phyloP scores from a whole-genome alignment of 2,797 vertebrate species.

The Clarias pachynema region DNA sequence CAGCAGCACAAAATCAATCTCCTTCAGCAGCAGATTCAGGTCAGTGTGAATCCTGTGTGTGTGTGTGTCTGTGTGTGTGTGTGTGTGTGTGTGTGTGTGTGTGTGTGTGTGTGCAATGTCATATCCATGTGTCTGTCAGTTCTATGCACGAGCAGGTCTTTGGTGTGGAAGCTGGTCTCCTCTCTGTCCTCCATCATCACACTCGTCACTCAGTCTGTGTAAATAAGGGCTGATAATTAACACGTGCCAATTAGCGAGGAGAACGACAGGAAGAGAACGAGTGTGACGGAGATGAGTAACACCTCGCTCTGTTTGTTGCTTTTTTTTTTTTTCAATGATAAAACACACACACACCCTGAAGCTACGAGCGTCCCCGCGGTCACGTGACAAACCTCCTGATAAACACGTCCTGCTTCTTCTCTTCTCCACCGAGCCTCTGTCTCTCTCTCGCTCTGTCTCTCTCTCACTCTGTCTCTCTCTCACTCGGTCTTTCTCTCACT shows the following conservation, averaged over 20 bases:
- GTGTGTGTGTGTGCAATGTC: background rate
- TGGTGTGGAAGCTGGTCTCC: background rate
- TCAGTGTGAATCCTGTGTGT: conserved; percentile 76
- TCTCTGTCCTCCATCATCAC: conserved; percentile 58
- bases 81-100: background rate
- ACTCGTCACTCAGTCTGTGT: conserved; percentile 64
- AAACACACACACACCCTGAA: too few species aligned
- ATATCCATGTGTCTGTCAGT: background rate
- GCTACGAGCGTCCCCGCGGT: conserved; percentile 33
- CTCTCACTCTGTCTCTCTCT: too few species aligned
- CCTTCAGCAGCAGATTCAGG: conserved; percentile 99
- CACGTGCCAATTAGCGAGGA: conserved; percentile 79
- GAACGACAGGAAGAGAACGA: conserved; percentile 46
- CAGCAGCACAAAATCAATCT: conserved; percentile 99
- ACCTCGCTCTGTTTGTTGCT: conserved; percentile 74
- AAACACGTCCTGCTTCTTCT: conserved; percentile 15
- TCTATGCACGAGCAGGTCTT: background rate
- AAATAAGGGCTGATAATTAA: conserved; percentile 80
- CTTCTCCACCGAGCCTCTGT: background rate
- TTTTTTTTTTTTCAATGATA: conserved; percentile 45
- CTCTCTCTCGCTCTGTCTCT: too few species aligned
- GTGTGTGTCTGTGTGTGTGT: background rate
- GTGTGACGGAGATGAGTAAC: conserved; percentile 63
- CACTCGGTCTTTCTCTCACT: too few species aligned
- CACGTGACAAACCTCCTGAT: conserved; percentile 57